Base-by-base conservation (phyloP, 2,797 vertebrate genomes). In the Lycodopsis pacificus region DNA sequence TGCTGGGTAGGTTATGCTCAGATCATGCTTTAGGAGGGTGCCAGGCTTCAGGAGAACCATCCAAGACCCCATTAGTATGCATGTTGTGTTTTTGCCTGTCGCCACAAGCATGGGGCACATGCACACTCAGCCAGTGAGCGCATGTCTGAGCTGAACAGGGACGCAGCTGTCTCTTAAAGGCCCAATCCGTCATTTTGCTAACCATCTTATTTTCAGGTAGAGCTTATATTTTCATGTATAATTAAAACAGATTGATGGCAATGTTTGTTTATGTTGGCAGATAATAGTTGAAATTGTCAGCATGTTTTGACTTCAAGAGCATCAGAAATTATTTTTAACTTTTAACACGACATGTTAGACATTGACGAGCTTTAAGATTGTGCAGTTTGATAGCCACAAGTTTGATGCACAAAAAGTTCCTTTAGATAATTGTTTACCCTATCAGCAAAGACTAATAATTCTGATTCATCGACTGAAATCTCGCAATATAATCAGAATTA, bases 61-160 rank as follows among this genome's bases (percentile, higher is more conserved):
- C 80, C 71, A 36, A 73, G 44, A 67, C 56, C 42, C 56, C 19
- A 89, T 93, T 90, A 91, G 84, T 82, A 91, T 93, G 84, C 82
- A 66, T 81, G 82, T 75, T 88, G 86, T 84, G 85, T 88, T 73
- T 75, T 80, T 75, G 73, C 71, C 84, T 88, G 82, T 85, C 83
- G 34, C 58, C 78, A 62, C 58, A n/a, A 74, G 80, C 76, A 61
- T 57, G 53, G 15, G 22, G 56, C 70, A 72, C 57, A 86, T 58
- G 36, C 70, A 82, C 77, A 61, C 68, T 51, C 73, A 57, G 63
- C 58, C 73, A 53, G 77, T 44, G 76, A 83, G 71, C 32, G 48
- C 65, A 73, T 64, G 65, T 81, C 64, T 73, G 66, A 69, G 71
- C 64, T 74, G 25, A 61, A 42, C 53, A 62, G 68, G 54, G 68